Percentiles rank a stretch among this genome's conserved stretches.
Evolutionary conservation across 2,113 vertebrate species (phyloP).

Genomic region (Halichoerus grypus): DNA sequence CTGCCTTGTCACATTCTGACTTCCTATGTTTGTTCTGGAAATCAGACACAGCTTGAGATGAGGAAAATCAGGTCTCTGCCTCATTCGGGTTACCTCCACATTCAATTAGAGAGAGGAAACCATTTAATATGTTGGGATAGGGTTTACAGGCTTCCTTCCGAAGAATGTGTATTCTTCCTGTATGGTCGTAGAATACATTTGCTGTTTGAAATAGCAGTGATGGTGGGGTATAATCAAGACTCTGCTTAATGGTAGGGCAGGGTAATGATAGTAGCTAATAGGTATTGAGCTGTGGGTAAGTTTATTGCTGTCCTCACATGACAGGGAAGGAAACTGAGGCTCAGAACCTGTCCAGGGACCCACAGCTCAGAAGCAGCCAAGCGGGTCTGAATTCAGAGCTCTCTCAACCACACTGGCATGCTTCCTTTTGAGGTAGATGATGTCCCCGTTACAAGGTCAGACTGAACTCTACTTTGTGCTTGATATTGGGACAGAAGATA

Average conservation of each 20-base stretch:
- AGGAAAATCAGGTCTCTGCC: background rate
- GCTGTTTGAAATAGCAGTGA: slow-evolving; percentile 24
- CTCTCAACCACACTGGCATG: background rate
- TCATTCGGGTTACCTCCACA: background rate
- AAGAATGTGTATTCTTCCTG: background rate
- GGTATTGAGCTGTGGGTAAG: background rate
- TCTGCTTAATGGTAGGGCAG: background rate
- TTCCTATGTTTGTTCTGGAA: slow-evolving; percentile 50
- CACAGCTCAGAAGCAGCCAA: background rate
- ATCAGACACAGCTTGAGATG: background rate
- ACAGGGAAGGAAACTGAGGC: slow-evolving; percentile 5
- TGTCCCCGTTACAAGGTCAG: background rate
- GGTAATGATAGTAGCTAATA: slow-evolving; percentile 30
- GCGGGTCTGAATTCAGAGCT: background rate
- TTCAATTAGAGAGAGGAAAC: slow-evolving; percentile 10
- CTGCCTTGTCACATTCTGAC: background rate
- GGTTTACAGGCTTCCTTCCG: background rate
- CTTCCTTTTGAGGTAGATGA: background rate
- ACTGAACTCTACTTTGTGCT: background rate
- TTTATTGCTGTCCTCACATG: background rate
- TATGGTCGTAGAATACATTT: background rate
- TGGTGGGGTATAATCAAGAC: slow-evolving; percentile 1
- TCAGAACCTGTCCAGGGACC: background rate
- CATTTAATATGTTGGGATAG: background rate
- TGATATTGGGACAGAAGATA: background rate